Percentiles rank a stretch among this genome's conserved stretches.
phyloP scores from a whole-genome alignment of 2,888 invertebrate species.

The Nomada fabriciana region DNA sequence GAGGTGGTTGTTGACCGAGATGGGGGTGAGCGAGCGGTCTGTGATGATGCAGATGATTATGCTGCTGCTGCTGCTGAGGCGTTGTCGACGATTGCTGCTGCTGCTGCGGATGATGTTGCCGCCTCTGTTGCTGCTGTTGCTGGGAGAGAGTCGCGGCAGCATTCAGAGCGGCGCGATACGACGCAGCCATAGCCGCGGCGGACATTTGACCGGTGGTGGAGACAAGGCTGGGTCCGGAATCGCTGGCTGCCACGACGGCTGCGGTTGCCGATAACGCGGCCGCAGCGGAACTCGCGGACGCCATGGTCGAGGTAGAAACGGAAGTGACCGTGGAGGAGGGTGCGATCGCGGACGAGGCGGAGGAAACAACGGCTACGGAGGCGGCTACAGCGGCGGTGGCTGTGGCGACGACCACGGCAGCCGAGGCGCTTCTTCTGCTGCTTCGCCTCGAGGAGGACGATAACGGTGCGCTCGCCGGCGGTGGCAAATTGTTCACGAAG shows the following conservation, averaged over 20 bases:
- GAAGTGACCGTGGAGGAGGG: constrained; percentile 41
- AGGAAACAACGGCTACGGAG: constrained; percentile 25
- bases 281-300: constrained; percentile 66
- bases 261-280: constrained; percentile 53
- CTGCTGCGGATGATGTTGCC: constrained; percentile 51
- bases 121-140: constrained; percentile 74
- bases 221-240: constrained; percentile 50
- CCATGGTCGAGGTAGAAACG: constrained; percentile 56
- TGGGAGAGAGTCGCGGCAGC: constrained; percentile 70
- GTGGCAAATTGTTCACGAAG: constrained; percentile 93
- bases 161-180: constrained; percentile 74
- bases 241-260: constrained; percentile 53
- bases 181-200: constrained; percentile 70
- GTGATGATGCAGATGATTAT: constrained; percentile 48
- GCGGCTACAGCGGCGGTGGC: constrained; percentile 60
- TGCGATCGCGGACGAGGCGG: constrained; percentile 49
- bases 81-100: constrained; percentile 47
- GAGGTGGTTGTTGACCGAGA: constrained; percentile 71
- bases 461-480: constrained; percentile 80
- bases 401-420: constrained; percentile 72
- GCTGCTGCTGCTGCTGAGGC: constrained; percentile 56
- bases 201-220: constrained; percentile 68
- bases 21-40: constrained; percentile 54
- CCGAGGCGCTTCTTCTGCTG: constrained; percentile 66
- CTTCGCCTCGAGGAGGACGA: constrained; percentile 71